These are phyloP conservation scores for Proisotoma minuta DNA, from an alignment of 2,888 invertebrate species.

Conservation along the genomic window DNA sequence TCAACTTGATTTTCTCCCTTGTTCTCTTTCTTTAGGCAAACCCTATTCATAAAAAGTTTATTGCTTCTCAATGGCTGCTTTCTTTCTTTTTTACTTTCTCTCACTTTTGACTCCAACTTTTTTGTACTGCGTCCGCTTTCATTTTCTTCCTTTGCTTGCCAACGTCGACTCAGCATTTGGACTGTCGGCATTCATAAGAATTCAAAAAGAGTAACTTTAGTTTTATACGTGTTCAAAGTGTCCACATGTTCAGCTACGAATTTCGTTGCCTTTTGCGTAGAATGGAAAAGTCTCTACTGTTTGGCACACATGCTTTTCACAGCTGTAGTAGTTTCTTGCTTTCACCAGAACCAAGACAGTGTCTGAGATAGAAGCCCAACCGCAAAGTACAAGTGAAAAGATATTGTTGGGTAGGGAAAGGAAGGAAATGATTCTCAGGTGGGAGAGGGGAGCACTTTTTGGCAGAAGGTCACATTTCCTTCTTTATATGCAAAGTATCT, in stretches of 20 bases:
- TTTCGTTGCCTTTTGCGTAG: too few species aligned
- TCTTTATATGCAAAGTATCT: slow-evolving; percentile 16
- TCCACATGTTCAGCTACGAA: too few species aligned
- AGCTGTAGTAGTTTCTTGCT: too few species aligned
- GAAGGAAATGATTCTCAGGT: slow-evolving; percentile 14
- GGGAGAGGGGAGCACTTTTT: slow-evolving; percentile 2
- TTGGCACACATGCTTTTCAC: not conserved
- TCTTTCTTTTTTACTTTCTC: not conserved
- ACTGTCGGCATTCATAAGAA: slow-evolving; percentile 6
- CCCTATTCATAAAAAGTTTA: slow-evolving; percentile 14
- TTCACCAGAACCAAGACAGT: too few species aligned
- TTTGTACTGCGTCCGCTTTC: not conserved
- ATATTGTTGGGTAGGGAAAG: not conserved
- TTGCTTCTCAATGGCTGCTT: slow-evolving; percentile 17
- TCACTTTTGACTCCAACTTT: not conserved
- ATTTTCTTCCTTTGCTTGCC: slow-evolving; percentile 1
- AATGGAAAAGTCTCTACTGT: too few species aligned
- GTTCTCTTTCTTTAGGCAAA: not conserved
- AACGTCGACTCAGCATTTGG: slow-evolving; percentile 14
- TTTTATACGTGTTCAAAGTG: slow-evolving; percentile 7
- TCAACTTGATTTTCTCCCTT: not conserved
- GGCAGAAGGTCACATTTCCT: slow-evolving; percentile 17
- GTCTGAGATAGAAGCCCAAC: too few species aligned
- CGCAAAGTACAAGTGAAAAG: too few species aligned
- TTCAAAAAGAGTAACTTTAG: not conserved